Percentiles rank a stretch among this genome's conserved stretches.
Evolutionary conservation across 2,888 invertebrate genomes (phyloP).

Genomic region (Pantelozetes paolii): DNA sequence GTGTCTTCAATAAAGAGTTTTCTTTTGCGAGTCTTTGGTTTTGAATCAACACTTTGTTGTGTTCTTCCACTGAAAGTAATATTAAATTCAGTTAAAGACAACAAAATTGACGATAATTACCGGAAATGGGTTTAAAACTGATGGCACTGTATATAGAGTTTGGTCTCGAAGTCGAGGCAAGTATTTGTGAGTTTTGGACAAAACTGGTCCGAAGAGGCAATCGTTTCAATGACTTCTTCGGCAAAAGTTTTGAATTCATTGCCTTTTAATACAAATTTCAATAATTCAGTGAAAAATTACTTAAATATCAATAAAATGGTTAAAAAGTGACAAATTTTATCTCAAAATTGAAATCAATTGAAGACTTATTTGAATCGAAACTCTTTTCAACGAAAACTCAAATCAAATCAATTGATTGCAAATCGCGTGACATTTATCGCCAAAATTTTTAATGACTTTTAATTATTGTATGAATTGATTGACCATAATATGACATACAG

Average conservation of each 20-base stretch:
- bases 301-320: too few relatives aligned
- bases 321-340: too few relatives aligned
- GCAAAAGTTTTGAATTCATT: not conserved
- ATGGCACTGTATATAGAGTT: not conserved
- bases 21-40: constrained; percentile 28
- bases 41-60: constrained; percentile 25
- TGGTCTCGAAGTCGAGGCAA: not conserved
- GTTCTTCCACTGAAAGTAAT: not conserved
- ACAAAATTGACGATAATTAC: not conserved
- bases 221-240: not conserved
- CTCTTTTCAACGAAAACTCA: too few relatives aligned
- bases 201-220: not conserved
- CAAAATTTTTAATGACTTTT: too few relatives aligned
- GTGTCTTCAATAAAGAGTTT: not conserved
- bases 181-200: not conserved
- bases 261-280: too few relatives aligned
- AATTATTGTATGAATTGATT: too few relatives aligned
- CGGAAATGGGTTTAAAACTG: not conserved
- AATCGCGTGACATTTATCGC: too few relatives aligned
- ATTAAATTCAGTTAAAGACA: not conserved
- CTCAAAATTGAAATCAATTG: too few relatives aligned
- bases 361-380: too few relatives aligned
- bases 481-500: too few relatives aligned
- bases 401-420: too few relatives aligned
- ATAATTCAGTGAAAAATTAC: too few relatives aligned